These are phyloP conservation scores for Gasterosteus aculeatus DNA, from an alignment of 2,113 vertebrate genomes.

Conservation along the genomic window DNA sequence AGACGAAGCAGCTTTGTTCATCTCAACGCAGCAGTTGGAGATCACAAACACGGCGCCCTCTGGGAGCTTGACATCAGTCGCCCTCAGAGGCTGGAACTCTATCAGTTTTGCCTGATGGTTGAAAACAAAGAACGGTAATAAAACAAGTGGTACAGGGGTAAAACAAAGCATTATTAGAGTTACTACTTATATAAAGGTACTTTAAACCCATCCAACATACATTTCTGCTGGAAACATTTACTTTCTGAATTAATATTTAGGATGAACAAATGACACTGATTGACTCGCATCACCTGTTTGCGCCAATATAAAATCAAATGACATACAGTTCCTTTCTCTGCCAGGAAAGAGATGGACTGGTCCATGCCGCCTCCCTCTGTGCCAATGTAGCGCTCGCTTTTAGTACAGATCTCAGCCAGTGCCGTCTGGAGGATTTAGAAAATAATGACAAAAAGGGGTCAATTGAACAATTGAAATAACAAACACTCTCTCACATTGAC, in stretches of 20 bases:
- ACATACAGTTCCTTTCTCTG: conserved; percentile 92
- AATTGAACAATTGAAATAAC: neutral
- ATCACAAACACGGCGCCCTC: conserved; percentile 92
- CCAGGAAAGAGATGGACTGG: conserved; percentile 97
- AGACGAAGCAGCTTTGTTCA: conserved; percentile 97
- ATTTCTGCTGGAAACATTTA: neutral
- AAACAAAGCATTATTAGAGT: neutral
- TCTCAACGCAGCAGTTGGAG: conserved; percentile 94
- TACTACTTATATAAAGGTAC: neutral
- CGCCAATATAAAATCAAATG: neutral
- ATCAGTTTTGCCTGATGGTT: conserved; percentile 93
- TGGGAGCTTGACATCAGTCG: conserved; percentile 92
- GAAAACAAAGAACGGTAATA: neutral
- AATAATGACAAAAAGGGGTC: neutral
- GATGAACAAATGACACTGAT: neutral
- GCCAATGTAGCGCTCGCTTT: conserved; percentile 91
- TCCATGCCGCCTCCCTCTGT: conserved; percentile 99
- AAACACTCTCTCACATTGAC: neutral
- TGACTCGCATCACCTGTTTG: neutral
- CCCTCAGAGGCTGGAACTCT: conserved; percentile 91
- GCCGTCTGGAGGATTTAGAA: conserved; percentile 79
- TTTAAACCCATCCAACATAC: neutral
- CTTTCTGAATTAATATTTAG: neutral
- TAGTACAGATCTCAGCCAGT: conserved; percentile 93
- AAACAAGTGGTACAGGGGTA: neutral